Evolutionary conservation across 1,140 invertebrate species (phyloP).

Genomic region (Drosophila nasuta): DNA sequence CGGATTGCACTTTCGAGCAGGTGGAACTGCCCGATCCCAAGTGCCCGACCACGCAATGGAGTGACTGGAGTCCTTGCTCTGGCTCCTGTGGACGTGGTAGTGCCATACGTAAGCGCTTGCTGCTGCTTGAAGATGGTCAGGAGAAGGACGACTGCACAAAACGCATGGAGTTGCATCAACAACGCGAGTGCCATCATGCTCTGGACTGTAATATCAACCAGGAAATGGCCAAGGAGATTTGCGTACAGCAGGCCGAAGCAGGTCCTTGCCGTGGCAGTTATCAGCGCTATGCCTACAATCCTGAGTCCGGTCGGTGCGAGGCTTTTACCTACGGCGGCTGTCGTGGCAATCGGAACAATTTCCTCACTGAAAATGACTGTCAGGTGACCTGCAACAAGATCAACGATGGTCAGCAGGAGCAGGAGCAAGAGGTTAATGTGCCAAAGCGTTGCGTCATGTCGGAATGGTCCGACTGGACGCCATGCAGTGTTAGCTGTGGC

Average conservation of each 20-base stretch:
- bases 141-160: slow-evolving; percentile 87
- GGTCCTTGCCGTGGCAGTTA: slow-evolving; percentile 94
- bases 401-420: not conserved
- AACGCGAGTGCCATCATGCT: slow-evolving; percentile 88
- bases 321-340: slow-evolving; percentile 96
- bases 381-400: slow-evolving; percentile 87
- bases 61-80: slow-evolving; percentile 90
- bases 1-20: slow-evolving; percentile 86
- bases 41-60: slow-evolving; percentile 90
- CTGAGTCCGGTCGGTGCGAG: slow-evolving; percentile 89
- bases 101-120: slow-evolving; percentile 89
- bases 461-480: slow-evolving; percentile 91
- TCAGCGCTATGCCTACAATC: slow-evolving; percentile 93
- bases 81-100: slow-evolving; percentile 90
- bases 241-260: slow-evolving; percentile 89
- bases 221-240: slow-evolving; percentile 92
- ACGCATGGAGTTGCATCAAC: slow-evolving; percentile 88
- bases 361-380: slow-evolving; percentile 92
- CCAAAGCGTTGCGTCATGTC: slow-evolving; percentile 89
- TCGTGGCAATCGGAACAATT: slow-evolving; percentile 95
- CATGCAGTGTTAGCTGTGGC: slow-evolving; percentile 90
- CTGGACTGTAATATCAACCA: slow-evolving; percentile 90
- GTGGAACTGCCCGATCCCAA: slow-evolving; percentile 86
- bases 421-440: slow-evolving; percentile 1
- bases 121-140: slow-evolving; percentile 87